Evolutionary conservation across 2,113 vertebrate genomes (phyloP).

Genomic region (Nicator chloris): DNA sequence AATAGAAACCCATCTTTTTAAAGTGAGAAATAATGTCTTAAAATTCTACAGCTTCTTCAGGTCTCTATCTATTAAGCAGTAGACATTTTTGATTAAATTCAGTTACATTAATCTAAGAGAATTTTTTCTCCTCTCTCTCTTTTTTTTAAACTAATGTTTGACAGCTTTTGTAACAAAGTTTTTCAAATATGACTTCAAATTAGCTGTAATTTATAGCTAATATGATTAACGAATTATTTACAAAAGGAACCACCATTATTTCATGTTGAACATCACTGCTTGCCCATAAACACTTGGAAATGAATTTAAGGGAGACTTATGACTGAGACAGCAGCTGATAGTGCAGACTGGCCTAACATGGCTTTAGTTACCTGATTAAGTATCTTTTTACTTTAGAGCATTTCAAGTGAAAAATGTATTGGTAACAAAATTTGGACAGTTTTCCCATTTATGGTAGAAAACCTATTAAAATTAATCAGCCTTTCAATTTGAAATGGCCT

Average conservation of each 20-base stretch:
- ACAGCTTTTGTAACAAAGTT: background rate
- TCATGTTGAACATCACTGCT: background rate
- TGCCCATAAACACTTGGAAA: background rate
- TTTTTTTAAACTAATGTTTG: background rate
- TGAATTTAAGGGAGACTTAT: background rate
- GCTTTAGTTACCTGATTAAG: background rate
- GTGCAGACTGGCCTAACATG: background rate
- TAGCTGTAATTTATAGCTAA: background rate
- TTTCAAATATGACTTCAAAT: background rate
- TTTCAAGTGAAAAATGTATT: conserved; percentile 27
- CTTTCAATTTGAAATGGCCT: conserved; percentile 25
- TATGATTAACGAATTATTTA: background rate
- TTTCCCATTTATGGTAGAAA: conserved; percentile 35
- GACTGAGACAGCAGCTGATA: background rate
- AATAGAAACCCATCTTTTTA: background rate
- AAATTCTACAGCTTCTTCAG: background rate
- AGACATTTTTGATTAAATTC: background rate
- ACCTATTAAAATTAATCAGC: conserved; percentile 51
- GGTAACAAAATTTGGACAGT: conserved; percentile 40
- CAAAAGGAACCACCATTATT: background rate
- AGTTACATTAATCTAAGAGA: background rate
- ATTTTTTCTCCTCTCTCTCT: background rate
- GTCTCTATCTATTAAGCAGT: background rate
- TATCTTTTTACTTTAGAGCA: background rate
- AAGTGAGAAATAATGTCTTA: background rate